phyloP scores from a whole-genome alignment of 2,113 vertebrate species.

The Zosterops pallidus region DNA sequence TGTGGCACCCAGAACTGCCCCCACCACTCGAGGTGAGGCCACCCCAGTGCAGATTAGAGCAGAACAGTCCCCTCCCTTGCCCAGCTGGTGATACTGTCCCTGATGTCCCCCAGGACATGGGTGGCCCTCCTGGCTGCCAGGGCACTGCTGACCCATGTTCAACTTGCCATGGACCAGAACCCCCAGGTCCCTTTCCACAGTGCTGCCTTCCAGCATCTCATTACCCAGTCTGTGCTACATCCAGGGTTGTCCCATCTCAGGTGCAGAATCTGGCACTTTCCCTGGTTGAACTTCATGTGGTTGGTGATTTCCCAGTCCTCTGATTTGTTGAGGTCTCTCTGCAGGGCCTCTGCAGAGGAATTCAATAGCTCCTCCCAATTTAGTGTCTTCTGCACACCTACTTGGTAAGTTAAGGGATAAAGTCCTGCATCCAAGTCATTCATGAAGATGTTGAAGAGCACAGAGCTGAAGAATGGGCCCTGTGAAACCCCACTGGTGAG shows the following conservation, averaged over 20 bases:
- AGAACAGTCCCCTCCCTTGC: neutral
- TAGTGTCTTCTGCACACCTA: neutral
- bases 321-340: neutral
- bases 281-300: neutral
- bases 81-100: accelerated
- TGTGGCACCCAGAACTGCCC: neutral
- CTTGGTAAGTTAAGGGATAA: neutral
- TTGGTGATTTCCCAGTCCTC: neutral
- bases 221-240: neutral
- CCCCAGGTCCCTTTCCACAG: neutral
- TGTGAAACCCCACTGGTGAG: too few relatives aligned
- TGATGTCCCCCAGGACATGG: accelerated
- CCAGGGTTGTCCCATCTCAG: neutral
- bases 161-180: accelerated
- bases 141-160: neutral
- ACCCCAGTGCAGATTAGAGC: neutral
- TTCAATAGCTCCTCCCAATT: neutral
- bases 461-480: neutral
- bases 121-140: neutral
- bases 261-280: accelerated
- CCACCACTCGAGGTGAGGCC: accelerated
- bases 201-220: neutral
- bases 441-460: neutral
- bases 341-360: neutral
- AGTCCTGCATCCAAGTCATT: neutral